These are phyloP conservation scores for Astur gentilis DNA, from an alignment of 2,113 vertebrate species.

Conservation along the genomic window DNA sequence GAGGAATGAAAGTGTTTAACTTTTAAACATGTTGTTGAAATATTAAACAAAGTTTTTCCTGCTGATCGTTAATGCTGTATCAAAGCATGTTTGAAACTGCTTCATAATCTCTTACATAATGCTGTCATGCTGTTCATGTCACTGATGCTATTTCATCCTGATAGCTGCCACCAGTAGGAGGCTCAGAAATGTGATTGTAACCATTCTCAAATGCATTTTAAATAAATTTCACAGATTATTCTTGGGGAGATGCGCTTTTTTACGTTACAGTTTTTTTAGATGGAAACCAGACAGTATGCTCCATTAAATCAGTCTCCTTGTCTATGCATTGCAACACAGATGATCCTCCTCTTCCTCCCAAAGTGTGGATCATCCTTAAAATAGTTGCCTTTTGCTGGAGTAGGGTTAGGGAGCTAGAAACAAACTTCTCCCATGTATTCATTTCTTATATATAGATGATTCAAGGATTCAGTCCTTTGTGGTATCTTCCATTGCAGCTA, in stretches of 20 bases:
- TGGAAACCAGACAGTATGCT: not conserved
- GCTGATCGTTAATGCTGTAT: conserved; percentile 36
- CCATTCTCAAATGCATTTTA: conserved; percentile 23
- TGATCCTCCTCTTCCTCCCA: not conserved
- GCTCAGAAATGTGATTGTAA: conserved; percentile 10
- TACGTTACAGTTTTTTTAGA: not conserved
- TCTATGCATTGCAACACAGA: not conserved
- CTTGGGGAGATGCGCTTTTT: not conserved
- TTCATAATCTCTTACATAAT: conserved; percentile 58
- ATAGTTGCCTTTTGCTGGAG: not conserved
- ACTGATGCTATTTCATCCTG: conserved; percentile 41
- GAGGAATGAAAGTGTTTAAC: conserved; percentile 36
- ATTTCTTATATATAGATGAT: not conserved
- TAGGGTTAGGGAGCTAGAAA: not conserved
- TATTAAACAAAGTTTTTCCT: conserved; percentile 38
- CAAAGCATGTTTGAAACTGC: conserved; percentile 40
- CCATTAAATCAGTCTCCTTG: not conserved
- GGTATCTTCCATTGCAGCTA: not conserved
- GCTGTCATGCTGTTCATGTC: conserved; percentile 43
- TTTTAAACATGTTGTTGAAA: conserved; percentile 54
- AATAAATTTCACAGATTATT: conserved; percentile 9
- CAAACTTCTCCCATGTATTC: not conserved
- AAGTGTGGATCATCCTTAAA: not conserved
- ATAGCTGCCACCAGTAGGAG: conserved; percentile 7
- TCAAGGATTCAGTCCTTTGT: rapidly evolving